Base-by-base conservation (phyloP, 1,140 invertebrate genomes). In the Tetranychus cinnabarinus region DNA sequence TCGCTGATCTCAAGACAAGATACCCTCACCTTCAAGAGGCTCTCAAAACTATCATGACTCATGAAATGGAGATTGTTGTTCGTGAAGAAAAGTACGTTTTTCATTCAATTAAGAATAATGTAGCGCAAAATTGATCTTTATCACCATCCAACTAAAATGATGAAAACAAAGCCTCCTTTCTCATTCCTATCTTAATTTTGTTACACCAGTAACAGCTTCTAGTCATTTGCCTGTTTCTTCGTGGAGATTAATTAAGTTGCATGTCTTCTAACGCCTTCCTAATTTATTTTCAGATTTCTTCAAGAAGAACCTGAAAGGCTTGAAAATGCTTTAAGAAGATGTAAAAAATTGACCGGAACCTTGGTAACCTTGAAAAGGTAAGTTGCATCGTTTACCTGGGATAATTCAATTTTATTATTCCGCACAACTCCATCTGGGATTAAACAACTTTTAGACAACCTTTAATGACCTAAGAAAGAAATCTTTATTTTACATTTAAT, bases 321-420 rank as follows among this genome's bases (percentile, higher is more conserved):
- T 47, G 92, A 97, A 69, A 85, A 82, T 65, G 86, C 88, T 50
- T 73, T 96, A 58, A 81, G 85, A 67, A 79, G 89, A 62, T 96
- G 91, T 76, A 96, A 96, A 75, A 95, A 96, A 71, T 74, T 97
- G 13, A 96, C 91, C 8, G 88, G 89, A 62, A 96, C 90, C 47
- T 77, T 97, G 64, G 90, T 95, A 52, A 96, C 90, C 56, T 75
- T 97, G 33, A 96, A 96, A 80, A 84, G 90, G 91, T 95, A 67
- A 79, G 10, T 6, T 42, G 5, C 5, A 42, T 42, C 10, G 39
- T 42, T 42, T 5, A 42, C 10, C 10, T 6, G 39, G 23, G 23
- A 23, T 23, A 23, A 23, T 23, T 23, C 23, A 23, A 23, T 23
- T 23, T 23, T 23, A 23, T 23, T 23, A 23, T 23, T 23, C 23